Evolutionary conservation across 2,113 vertebrate species (phyloP).

Genomic region (Varanus komodoensis): DNA sequence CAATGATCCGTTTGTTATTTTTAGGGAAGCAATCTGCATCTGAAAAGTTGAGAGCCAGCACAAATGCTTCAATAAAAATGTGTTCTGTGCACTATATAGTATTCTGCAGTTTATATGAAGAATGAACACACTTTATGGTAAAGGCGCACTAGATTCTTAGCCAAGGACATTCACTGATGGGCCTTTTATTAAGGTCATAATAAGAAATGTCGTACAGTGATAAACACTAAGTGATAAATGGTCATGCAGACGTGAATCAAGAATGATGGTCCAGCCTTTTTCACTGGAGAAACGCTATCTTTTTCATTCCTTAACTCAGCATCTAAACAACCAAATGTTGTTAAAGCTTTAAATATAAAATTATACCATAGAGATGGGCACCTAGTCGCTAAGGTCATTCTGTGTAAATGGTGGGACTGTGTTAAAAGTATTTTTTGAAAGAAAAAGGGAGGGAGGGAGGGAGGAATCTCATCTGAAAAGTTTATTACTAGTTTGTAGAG

Average conservation of each 20-base stretch:
- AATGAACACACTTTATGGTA: slow-evolving; percentile 48
- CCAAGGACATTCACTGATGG: slow-evolving; percentile 54
- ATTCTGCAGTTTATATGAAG: slow-evolving; percentile 49
- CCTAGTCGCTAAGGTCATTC: slow-evolving; percentile 9
- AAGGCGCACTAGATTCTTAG: slow-evolving; percentile 53
- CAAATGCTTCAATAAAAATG: slow-evolving; percentile 48
- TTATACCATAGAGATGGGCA: slow-evolving; percentile 13
- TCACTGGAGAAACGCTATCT: slow-evolving; percentile 19
- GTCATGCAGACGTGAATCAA: slow-evolving; percentile 39
- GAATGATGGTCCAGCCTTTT: slow-evolving; percentile 37
- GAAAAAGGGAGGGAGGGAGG: too few relatives aligned
- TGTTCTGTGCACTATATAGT: slow-evolving; percentile 20
- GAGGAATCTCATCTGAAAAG: background rate
- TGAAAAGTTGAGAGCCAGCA: slow-evolving; percentile 39
- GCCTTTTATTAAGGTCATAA: slow-evolving; percentile 63
- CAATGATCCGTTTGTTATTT: slow-evolving; percentile 51
- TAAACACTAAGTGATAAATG: slow-evolving; percentile 56
- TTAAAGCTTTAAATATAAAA: slow-evolving; percentile 42
- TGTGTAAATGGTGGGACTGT: background rate
- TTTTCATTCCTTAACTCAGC: slow-evolving; percentile 14
- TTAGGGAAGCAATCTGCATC: slow-evolving; percentile 51
- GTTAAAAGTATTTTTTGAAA: background rate
- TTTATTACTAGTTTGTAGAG: background rate
- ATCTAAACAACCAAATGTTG: slow-evolving; percentile 3
- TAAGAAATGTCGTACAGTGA: slow-evolving; percentile 49